Percentiles rank a stretch among this genome's conserved stretches.
phyloP scores from a whole-genome alignment of 2,888 invertebrate genomes.

The Campaea margaritaria region DNA sequence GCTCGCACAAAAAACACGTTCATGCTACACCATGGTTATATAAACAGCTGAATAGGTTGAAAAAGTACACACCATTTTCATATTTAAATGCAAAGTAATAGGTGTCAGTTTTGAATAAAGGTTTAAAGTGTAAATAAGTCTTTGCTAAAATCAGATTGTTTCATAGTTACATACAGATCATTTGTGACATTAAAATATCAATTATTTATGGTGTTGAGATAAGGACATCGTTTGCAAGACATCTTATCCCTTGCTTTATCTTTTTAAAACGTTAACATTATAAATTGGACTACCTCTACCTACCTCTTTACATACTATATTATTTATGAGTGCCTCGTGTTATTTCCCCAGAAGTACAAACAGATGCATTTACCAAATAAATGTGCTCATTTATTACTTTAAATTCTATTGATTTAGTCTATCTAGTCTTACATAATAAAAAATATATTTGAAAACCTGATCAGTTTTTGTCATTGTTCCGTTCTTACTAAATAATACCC shows the following conservation, averaged over 20 bases:
- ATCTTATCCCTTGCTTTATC: constrained; percentile 47
- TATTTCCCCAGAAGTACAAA: too few species aligned
- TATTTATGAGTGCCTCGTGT: too few species aligned
- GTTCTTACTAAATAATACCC: too few species aligned
- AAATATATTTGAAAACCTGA: too few species aligned
- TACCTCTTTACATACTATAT: too few species aligned
- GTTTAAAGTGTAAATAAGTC: constrained; percentile 48
- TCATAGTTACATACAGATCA: constrained; percentile 81
- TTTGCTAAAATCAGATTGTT: constrained; percentile 51
- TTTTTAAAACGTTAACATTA: constrained; percentile 31
- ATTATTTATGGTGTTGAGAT: constrained; percentile 82
- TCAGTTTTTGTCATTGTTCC: too few species aligned
- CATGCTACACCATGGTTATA: constrained; percentile 39
- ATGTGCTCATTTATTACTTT: too few species aligned
- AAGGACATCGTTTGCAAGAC: constrained; percentile 67
- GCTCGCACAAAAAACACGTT: constrained; percentile 80
- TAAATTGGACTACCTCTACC: neutral
- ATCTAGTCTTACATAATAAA: too few species aligned
- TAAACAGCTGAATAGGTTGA: constrained; percentile 41
- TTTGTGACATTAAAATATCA: constrained; percentile 85
- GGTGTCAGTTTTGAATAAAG: constrained; percentile 32
- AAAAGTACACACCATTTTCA: constrained; percentile 32
- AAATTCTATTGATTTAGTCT: too few species aligned
- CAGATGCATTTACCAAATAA: too few species aligned
- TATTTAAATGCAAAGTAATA: constrained; percentile 24